Conservation (phyloP, 37 sponge, comb jelly and placozoan species). For the Diacarnus erythraeanus region DNA sequence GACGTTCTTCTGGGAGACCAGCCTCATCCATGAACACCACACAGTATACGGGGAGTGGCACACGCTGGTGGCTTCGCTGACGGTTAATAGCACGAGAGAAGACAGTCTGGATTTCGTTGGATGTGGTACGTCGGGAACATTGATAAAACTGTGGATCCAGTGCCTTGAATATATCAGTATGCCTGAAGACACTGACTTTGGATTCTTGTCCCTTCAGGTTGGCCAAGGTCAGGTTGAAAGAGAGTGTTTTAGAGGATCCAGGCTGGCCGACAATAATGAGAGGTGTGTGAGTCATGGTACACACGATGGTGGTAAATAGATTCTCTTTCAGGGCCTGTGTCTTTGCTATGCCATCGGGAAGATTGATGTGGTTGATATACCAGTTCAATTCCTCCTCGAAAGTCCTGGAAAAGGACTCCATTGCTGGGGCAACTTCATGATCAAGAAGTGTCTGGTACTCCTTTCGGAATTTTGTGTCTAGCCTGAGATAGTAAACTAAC, state of each 20-base stretch:
- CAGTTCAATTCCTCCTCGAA: conserved; percentile 65
- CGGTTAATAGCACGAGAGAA: conserved; percentile 86
- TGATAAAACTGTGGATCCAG: conserved; percentile 89
- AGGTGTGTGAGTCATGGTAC: conserved; percentile 79
- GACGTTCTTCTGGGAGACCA: conserved; percentile 88
- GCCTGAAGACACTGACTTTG: conserved; percentile 49
- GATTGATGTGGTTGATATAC: conserved; percentile 51
- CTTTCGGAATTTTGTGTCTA: conserved; percentile 58
- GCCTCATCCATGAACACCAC: conserved; percentile 98
- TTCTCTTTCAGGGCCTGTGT: conserved; percentile 91
- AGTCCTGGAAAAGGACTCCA: conserved; percentile 12
- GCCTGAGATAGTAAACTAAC: conserved; percentile 81
- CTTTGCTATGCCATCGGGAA: conserved; percentile 86
- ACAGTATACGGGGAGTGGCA: conserved; percentile 61
- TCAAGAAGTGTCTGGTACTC: conserved; percentile 36
- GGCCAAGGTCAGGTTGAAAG: conserved; percentile 80
- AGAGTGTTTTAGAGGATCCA: conserved; percentile 91
- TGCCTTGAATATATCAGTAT: conserved; percentile 69
- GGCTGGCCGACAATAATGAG: conserved; percentile 92
- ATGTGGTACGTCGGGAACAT: conserved; percentile 89
- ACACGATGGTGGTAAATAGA: conserved; percentile 82
- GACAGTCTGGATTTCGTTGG: conserved; percentile 84
- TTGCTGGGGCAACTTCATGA: neutral
- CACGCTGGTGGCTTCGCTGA: conserved; percentile 25
- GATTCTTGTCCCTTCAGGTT: conserved; percentile 89